These are phyloP conservation scores for Euwallacea similis DNA, from an alignment of 1,140 invertebrate species.

Conservation along the genomic window DNA sequence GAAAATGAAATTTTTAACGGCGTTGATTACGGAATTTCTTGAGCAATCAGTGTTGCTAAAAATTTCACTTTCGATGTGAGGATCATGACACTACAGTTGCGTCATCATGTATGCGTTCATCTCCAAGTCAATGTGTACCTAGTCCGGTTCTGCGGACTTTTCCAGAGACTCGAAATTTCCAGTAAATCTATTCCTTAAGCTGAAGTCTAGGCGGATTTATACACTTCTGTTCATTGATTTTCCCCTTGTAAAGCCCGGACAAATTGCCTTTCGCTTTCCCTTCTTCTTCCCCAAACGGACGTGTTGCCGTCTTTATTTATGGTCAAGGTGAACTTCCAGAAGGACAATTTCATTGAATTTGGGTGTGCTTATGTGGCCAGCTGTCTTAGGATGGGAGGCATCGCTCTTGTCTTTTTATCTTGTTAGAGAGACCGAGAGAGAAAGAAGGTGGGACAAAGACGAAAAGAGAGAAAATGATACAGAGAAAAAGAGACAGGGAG, in stretches of 20 bases:
- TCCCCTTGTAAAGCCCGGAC: conserved; percentile 18
- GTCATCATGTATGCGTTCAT: too few relatives aligned
- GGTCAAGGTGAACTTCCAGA: conserved; percentile 30
- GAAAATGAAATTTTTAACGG: too few relatives aligned
- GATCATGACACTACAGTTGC: too few relatives aligned
- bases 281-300: conserved; percentile 13
- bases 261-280: conserved; percentile 29
- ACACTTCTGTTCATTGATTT: conserved; percentile 35
- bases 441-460: too few relatives aligned
- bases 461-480: too few relatives aligned
- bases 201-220: conserved; percentile 10
- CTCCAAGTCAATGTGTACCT: neutral
- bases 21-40: too few relatives aligned
- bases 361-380: conserved; percentile 26
- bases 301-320: conserved; percentile 27
- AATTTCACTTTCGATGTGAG: too few relatives aligned
- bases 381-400: conserved; percentile 1
- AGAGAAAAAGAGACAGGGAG: too few relatives aligned
- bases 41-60: too few relatives aligned
- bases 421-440: too few relatives aligned
- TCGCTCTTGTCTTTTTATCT: too few relatives aligned
- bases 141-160: conserved; percentile 17
- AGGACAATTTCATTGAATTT: conserved; percentile 31
- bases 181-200: conserved; percentile 26
- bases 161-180: conserved; percentile 15